Base-by-base conservation (phyloP, 1,140 invertebrate genomes). In the Drosophila lacteicornis region DNA sequence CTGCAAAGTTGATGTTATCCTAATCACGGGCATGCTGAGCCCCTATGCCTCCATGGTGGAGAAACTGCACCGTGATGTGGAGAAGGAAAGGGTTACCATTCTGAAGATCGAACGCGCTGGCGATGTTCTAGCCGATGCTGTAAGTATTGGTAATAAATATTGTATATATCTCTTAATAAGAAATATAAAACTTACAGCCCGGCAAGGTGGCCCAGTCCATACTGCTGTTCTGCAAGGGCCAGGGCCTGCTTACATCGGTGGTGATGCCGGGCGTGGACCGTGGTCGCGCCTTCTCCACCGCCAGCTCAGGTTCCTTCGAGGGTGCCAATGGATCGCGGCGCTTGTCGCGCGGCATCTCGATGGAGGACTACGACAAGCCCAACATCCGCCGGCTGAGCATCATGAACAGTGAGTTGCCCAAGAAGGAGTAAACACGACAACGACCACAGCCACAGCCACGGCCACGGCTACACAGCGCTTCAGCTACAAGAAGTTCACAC, bases 281-380 rank as follows among this genome's bases (percentile, higher is more conserved):
- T 58, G 94, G 94, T 62, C 88, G 95, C 15, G 94, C 94, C 42
- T 94, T 93, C 76, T 95, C 94, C 12, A 94, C 94, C 17, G 84
- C 84, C 62, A 93, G 94, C 67, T 94, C 94, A 6, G 93, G 93
- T n/a, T 93, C 93, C 30, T 93, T 92, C 46, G 91, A 93, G 75
- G 75, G 79, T 13, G 67, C 66, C 25, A 86, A 80, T 63, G 85
- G 83, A 25, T 67, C 67, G 30, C 79, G 94, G 1, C 94, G 94
- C 69, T 94, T 96, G 82, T 95, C 95, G 0, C 94, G 95, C 33
- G 95, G 95, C 45, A 95, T 96, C 94, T 95, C 94, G 49, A 97
- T 97, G 96, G 96, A 97, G 91, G 96, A 97, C 79, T 97, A 97
- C 91, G 96, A 97, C 93, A 95, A 95, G 75, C 96, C 96, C 33